Evolutionary conservation across 1,140 invertebrate species (phyloP), one percentile per base, ranked within the genome.

Genomic region (Babylonia areolata): DNA sequence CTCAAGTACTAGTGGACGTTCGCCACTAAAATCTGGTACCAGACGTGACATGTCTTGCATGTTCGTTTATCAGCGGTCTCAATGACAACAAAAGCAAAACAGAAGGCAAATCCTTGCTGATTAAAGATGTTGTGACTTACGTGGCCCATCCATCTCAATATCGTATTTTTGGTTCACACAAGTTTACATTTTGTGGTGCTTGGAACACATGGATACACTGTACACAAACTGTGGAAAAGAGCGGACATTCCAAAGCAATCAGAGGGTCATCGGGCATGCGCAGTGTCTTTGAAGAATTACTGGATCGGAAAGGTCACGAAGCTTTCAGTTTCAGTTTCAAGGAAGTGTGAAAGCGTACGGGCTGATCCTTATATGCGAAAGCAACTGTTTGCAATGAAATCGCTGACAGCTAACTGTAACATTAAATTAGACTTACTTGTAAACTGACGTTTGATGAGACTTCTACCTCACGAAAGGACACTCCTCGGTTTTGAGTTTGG

Each of bases 151-250:
- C 58, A 64, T 64, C 15, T 23, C 28, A 23, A 64, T 28, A 64
- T 23, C 28, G 28, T n/a, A 64, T 6, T 23, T 64, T 23, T 64
- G 58, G 28, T 64, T 64, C 58, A 64, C 58, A 64, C 17, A 23
- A 64, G 58, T 11, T 23, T 64, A 64, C 58, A 64, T 64, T 64
- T 23, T 23, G 58, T 23, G 28, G 58, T 23, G 58, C 58, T 64
- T 64, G 58, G 58, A 64, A 64, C 58, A 64, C 58, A 64, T 64
- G 58, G 58, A 64, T 64, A 64, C 58, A 64, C 58, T 64, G 58
- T 64, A 64, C 58, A 64, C 58, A 64, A 64, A 64, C 58, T 64
- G 28, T n/a, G 28, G 6, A 23, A 64, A n/a, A 64, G 17, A 64
- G 58, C 58, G 58, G 58, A 64, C 58, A 64, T 64, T 64, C 58